These are phyloP conservation scores for Cassiopea andromeda DNA, from an alignment of 30 jellyfish, hydroid and myxozoan species.

Conservation along the genomic window DNA sequence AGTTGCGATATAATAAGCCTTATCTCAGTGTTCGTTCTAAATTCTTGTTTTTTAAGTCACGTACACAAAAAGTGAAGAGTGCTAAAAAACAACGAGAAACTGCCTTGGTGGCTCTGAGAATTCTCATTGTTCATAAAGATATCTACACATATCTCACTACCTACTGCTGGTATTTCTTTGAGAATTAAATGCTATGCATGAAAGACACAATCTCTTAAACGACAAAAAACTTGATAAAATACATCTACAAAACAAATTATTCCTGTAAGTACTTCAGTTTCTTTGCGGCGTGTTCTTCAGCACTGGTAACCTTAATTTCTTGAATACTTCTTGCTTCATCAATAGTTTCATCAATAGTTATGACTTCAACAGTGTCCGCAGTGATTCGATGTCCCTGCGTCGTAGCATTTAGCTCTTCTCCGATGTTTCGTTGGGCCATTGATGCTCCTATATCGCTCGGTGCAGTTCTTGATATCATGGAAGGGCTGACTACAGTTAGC, in stretches of 20 bases:
- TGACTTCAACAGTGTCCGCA: slow-evolving; percentile 27
- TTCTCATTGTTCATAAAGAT: no score
- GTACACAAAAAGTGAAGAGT: no score
- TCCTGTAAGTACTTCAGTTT: slow-evolving; percentile 5
- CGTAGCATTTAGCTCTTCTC: slow-evolving; percentile 11
- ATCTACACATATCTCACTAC: no score
- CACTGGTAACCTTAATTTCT: not conserved
- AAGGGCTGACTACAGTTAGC: slow-evolving; percentile 54
- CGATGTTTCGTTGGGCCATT: not conserved
- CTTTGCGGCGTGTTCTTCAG: slow-evolving; percentile 19
- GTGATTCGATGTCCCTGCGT: slow-evolving; percentile 11
- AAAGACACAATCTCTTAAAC: no score
- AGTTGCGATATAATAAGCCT: no score
- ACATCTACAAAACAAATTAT: not conserved
- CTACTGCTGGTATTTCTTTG: no score
- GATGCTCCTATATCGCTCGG: slow-evolving; percentile 32
- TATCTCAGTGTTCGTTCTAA: no score
- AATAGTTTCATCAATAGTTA: slow-evolving; percentile 24
- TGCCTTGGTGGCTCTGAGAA: no score
- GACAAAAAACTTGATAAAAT: no score
- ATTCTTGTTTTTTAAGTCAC: no score
- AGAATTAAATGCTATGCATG: no score
- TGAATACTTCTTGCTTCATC: slow-evolving; percentile 29
- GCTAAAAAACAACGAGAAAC: no score
- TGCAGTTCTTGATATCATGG: slow-evolving; percentile 46